Evolutionary conservation across 2,888 invertebrate species (phyloP), one percentile per base, ranked within the genome.

Genomic region (Limnephilus lunatus): DNA sequence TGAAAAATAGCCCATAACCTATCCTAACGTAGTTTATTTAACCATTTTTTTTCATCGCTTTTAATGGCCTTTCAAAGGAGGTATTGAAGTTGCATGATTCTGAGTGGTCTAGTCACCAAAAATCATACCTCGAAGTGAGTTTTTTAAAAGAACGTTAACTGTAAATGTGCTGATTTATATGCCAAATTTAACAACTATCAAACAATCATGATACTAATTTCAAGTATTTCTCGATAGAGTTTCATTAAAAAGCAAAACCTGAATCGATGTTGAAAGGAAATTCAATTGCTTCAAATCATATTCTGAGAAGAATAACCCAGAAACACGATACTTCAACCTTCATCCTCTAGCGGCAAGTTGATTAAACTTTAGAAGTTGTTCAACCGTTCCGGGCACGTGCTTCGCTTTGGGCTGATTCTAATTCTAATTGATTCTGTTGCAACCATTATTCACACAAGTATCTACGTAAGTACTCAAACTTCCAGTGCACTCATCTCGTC

Each of bases 401-500:
- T n/a, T 39, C 32, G 89, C 89, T 80, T 89, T 35, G 35, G 39
- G 81, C 35, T 89, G 89, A 35, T 89, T 89, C 81, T 89, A 89
- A 89, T 89, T 89, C 81, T 81, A 89, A 89, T 89, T 89, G 89
- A 89, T 89, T 89, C 81, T 81, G 89, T 90, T 90, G 90, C 90
- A 82, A 48, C 90, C 82, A 90, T 90, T 90, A 90, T 90, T 90
- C 82, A 90, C 90, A 81, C 25, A 82, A 90, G 44, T 68, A 90
- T 82, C 48, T 48, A 48, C 4, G 30, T 35, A 82, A 89, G 53
- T 19, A 81, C 31, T 82, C 68, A 19, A 80, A 31, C 53, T 88
- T 39, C n/a, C n/a, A 82, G 90, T 44, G 90, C 82, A 90, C 90
- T 90, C 90, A 19, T 90, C 82, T 39, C 48, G 39, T 86, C 44